Evolutionary conservation across 1,140 invertebrate species (phyloP).

Genomic region (Camponotus floridanus): DNA sequence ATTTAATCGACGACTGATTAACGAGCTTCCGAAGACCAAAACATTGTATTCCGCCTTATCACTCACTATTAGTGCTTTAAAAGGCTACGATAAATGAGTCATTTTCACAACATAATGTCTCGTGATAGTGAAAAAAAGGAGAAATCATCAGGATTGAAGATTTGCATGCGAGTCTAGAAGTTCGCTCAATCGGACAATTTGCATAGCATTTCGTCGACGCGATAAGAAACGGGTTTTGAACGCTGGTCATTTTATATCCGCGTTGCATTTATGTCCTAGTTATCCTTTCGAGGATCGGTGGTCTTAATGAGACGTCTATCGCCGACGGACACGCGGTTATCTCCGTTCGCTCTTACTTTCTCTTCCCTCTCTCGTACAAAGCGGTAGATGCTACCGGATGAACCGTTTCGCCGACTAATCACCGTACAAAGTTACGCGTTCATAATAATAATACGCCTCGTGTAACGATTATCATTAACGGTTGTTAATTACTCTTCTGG

Average conservation of each 20-base stretch:
- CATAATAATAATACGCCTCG: background rate
- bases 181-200: constrained; percentile 29
- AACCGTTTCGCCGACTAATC: constrained; percentile 34
- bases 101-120: constrained; percentile 44
- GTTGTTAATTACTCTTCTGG: constrained; percentile 14
- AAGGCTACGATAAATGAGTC: constrained; percentile 54
- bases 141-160: constrained; percentile 28
- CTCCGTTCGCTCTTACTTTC: constrained; percentile 18
- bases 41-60: constrained; percentile 24
- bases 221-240: constrained; percentile 56
- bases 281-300: constrained; percentile 48
- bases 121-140: background rate
- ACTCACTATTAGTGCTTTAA: constrained; percentile 8
- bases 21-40: constrained; percentile 2
- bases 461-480: constrained; percentile 22
- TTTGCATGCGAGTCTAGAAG: constrained; percentile 18
- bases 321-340: constrained; percentile 31
- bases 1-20: background rate
- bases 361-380: background rate
- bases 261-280: constrained; percentile 40
- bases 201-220: constrained; percentile 23
- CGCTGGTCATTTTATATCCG: constrained; percentile 41
- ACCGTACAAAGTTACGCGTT: background rate
- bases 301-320: constrained; percentile 48
- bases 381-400: constrained; percentile 17